Conservation (phyloP, 1,140 invertebrate genomes). For the Teleogryllus occipitalis region DNA sequence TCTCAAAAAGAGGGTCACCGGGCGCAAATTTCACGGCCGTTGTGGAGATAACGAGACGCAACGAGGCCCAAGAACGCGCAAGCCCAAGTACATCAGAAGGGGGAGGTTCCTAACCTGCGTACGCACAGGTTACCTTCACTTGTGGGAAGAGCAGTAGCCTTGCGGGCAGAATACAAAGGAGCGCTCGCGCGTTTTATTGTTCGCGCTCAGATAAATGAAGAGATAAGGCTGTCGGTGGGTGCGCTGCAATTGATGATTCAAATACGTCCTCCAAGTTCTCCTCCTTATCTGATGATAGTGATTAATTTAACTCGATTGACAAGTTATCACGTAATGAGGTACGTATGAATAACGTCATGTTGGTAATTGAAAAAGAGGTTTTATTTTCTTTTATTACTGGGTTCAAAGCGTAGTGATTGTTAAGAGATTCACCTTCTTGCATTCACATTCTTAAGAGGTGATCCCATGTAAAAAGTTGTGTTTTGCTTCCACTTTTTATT, state of each 20-base stretch:
- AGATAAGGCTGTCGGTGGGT: not conserved
- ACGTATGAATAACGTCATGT: too few species aligned
- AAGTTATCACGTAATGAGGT: too few species aligned
- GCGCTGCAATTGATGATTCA: not conserved
- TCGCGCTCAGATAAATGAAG: not conserved
- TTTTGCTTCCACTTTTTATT: too few species aligned
- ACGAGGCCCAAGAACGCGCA: not conserved
- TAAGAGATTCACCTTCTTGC: too few species aligned
- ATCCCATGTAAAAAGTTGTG: too few species aligned
- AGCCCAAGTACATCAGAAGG: not conserved
- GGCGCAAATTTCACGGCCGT: not conserved
- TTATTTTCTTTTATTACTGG: too few species aligned
- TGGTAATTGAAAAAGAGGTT: too few species aligned
- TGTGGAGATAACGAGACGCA: not conserved
- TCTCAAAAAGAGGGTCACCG: not conserved
- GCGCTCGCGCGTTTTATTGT: not conserved
- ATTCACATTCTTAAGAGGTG: too few species aligned
- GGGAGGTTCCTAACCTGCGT: not conserved
- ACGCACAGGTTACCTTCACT: not conserved
- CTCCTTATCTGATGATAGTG: too few species aligned
- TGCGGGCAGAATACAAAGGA: not conserved
- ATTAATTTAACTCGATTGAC: too few species aligned
- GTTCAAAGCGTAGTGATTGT: too few species aligned
- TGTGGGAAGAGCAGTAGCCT: not conserved
- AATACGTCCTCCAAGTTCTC: not conserved